A percentile compares a stretch with the other conserved stretches of the same genome.
These are phyloP conservation scores for Setipinna tenuifilis DNA, from an alignment of 2,797 vertebrate species.

Conservation along the genomic window DNA sequence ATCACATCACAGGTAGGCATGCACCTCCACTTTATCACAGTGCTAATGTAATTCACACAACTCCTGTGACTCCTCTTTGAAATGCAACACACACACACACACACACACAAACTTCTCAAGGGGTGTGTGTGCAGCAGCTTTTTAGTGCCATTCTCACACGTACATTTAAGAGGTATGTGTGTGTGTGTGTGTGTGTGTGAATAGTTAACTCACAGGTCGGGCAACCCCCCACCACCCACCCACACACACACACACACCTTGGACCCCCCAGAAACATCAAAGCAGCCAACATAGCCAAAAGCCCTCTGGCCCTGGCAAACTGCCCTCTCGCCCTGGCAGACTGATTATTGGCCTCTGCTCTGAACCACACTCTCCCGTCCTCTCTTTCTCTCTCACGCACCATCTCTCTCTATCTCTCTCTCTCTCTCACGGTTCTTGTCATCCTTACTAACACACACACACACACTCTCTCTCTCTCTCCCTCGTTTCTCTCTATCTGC, in stretches of 20 bases:
- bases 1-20: no score
- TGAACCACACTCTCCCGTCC: neutral
- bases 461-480: conserved; percentile 13
- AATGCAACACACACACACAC: no score
- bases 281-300: neutral
- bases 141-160: no score
- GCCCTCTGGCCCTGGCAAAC: neutral
- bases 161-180: neutral
- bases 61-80: no score
- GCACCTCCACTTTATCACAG: no score
- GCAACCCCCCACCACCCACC: neutral
- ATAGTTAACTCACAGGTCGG: neutral
- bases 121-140: no score
- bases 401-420: neutral
- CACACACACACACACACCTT: neutral
- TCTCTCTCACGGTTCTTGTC: conserved; percentile 51
- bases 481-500: conserved; percentile 25
- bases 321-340: neutral
- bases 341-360: neutral
- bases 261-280: neutral
- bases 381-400: neutral
- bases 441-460: neutral
- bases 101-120: no score
- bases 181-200: neutral
- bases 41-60: no score